phyloP scores from a whole-genome alignment of 2,113 vertebrate genomes.

The Falco punctatus region DNA sequence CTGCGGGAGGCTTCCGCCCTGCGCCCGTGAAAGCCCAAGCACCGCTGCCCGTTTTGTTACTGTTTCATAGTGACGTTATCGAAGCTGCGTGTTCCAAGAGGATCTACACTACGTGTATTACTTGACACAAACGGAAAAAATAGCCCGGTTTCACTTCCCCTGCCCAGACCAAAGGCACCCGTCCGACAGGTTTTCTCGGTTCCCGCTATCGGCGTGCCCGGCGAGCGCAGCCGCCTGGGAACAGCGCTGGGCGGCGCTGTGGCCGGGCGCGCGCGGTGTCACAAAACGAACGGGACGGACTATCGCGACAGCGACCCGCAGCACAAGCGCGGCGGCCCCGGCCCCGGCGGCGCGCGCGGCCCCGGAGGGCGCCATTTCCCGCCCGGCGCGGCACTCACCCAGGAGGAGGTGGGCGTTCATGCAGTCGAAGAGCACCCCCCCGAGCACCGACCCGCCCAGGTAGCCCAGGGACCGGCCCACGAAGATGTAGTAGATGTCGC shows the following conservation, averaged over 20 bases:
- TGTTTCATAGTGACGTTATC: rapidly evolving
- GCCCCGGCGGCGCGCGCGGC: no score
- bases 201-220: rapidly evolving
- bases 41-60: neutral
- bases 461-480: slow-evolving; percentile 88
- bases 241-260: rapidly evolving
- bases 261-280: neutral
- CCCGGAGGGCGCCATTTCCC: no score
- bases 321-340: rapidly evolving
- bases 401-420: slow-evolving; percentile 85
- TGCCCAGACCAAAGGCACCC: neutral
- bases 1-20: neutral
- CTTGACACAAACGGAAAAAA: neutral
- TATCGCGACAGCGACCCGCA: rapidly evolving
- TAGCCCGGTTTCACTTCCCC: rapidly evolving
- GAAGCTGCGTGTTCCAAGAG: rapidly evolving
- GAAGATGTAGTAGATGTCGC: slow-evolving; percentile 90
- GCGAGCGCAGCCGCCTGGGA: neutral
- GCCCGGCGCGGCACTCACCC: slow-evolving; percentile 76
- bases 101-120: rapidly evolving
- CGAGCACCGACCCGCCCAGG: slow-evolving; percentile 87
- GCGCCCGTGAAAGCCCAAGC: neutral
- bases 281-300: rapidly evolving
- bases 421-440: slow-evolving; percentile 86
- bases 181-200: rapidly evolving